These are phyloP conservation scores for Carlito syrichta DNA, from an alignment of 2,113 vertebrate species.

Conservation along the genomic window DNA sequence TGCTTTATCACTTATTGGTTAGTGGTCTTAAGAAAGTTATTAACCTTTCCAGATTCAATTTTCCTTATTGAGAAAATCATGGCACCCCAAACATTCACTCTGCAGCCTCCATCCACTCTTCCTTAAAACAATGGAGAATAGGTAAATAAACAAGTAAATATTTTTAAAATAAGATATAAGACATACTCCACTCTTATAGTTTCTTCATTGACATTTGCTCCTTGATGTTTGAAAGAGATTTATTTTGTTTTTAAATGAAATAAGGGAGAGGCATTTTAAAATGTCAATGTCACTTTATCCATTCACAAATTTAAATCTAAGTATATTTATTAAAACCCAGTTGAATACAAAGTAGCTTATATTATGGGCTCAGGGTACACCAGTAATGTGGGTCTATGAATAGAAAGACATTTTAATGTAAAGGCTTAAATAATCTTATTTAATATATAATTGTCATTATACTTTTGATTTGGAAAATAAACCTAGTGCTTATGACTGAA, in stretches of 20 bases:
- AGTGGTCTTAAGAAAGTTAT: neutral
- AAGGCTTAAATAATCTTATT: slow-evolving; percentile 48
- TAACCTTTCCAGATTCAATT: neutral
- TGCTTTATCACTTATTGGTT: neutral
- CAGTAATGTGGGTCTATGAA: neutral
- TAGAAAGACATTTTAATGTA: neutral
- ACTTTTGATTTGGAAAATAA: slow-evolving; percentile 62
- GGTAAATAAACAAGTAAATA: neutral
- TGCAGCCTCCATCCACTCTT: neutral
- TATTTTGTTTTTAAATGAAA: slow-evolving; percentile 20
- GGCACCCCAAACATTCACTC: neutral
- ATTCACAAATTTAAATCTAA: slow-evolving; percentile 30
- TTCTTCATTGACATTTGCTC: neutral
- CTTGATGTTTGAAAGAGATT: neutral
- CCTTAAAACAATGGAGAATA: neutral
- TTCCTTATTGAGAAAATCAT: neutral
- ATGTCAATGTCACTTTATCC: neutral
- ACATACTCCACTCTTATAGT: neutral
- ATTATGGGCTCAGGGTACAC: neutral
- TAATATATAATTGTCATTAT: slow-evolving; percentile 55
- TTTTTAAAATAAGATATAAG: neutral
- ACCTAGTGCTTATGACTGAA: neutral
- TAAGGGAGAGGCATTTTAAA: neutral
- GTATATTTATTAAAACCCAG: neutral
- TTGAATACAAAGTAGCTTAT: neutral